These are phyloP conservation scores for Eilema caniola DNA, from an alignment of 2,888 invertebrate genomes.

Conservation along the genomic window DNA sequence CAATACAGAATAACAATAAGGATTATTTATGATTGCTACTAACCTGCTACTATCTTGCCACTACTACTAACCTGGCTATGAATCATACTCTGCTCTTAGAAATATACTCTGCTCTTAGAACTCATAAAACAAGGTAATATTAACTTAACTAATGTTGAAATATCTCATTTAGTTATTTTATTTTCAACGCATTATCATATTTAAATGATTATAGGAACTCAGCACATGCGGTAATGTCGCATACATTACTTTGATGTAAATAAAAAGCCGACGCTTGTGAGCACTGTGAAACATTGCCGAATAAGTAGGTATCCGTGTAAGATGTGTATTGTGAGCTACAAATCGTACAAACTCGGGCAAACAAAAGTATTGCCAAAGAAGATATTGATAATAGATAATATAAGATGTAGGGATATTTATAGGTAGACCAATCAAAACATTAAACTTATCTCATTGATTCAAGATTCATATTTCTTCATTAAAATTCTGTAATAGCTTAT, in stretches of 20 bases:
- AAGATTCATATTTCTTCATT: too few species aligned
- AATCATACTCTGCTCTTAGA: too few species aligned
- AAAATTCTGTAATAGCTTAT: too few species aligned
- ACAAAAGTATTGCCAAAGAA: neutral
- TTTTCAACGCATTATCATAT: slow-evolving; percentile 5
- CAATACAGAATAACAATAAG: slow-evolving; percentile 32
- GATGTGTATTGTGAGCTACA: neutral
- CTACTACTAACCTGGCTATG: too few species aligned
- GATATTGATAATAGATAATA: neutral
- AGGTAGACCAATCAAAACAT: too few species aligned
- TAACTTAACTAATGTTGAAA: slow-evolving; percentile 4
- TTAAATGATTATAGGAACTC: slow-evolving; percentile 13
- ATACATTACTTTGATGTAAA: slow-evolving; percentile 20
- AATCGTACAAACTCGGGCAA: neutral
- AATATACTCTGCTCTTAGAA: slow-evolving; percentile 11
- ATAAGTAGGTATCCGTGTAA: slow-evolving; percentile 16
- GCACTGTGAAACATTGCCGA: slow-evolving; percentile 14
- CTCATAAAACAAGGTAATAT: slow-evolving; percentile 15
- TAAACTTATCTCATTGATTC: too few species aligned
- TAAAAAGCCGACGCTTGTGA: slow-evolving; percentile 11
- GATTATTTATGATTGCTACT: slow-evolving; percentile 33
- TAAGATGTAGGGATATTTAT: too few species aligned
- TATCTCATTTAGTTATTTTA: slow-evolving; percentile 7
- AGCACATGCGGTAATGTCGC: neutral
- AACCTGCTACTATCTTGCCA: too few species aligned